Conservation (phyloP, 2,888 invertebrate species). For the Petrophora chlorosata region DNA sequence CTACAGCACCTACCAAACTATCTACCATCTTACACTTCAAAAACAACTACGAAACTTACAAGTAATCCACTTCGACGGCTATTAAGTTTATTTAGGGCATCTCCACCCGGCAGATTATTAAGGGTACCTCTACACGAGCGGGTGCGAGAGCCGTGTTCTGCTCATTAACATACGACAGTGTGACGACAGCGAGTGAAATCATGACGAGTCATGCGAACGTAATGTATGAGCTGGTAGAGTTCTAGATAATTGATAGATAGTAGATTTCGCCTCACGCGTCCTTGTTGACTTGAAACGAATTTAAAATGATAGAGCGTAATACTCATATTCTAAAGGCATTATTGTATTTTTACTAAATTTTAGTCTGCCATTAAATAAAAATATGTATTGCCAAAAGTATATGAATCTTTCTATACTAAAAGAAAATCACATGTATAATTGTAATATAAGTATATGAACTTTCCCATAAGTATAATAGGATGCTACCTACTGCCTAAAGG, state of each 20-base stretch:
- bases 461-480: neutral
- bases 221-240: constrained; percentile 33
- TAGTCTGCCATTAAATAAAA: too few relatives aligned
- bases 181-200: constrained; percentile 62
- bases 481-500: too few relatives aligned
- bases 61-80: constrained; percentile 34
- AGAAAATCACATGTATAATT: too few relatives aligned
- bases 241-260: constrained; percentile 16
- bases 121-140: constrained; percentile 17
- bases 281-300: too few relatives aligned
- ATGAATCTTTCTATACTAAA: too few relatives aligned
- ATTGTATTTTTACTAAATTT: too few relatives aligned
- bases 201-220: constrained; percentile 51
- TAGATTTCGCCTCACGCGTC: too few relatives aligned
- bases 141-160: constrained; percentile 41
- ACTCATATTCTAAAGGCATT: too few relatives aligned
- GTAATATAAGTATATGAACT: too few relatives aligned
- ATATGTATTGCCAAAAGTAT: too few relatives aligned
- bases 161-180: constrained; percentile 68
- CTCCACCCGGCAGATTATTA: constrained; percentile 22
- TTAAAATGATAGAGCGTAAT: too few relatives aligned
- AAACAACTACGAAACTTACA: constrained; percentile 27
- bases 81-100: constrained; percentile 33
- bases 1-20: constrained; percentile 10
- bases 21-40: constrained; percentile 16